phyloP scores from a whole-genome alignment of 2,113 vertebrate species.

The Connochaetes taurinus region DNA sequence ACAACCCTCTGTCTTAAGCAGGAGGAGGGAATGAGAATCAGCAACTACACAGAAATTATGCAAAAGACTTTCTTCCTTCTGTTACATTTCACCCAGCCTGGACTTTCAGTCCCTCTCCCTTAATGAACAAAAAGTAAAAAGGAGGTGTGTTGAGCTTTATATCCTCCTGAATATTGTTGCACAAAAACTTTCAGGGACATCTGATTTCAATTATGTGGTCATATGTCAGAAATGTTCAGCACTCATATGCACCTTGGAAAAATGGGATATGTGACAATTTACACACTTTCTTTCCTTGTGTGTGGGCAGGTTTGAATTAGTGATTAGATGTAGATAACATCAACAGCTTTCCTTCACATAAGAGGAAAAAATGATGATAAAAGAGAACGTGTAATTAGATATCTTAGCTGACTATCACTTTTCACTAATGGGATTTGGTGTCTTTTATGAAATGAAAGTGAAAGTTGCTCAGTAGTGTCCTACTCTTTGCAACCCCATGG shows the following conservation, averaged over 20 bases:
- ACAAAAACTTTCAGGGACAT: background rate
- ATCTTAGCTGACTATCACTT: background rate
- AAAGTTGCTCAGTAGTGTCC: background rate
- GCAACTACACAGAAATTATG: conserved; percentile 31
- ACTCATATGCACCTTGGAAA: conserved; percentile 19
- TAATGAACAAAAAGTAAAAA: conserved; percentile 1
- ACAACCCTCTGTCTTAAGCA: conserved; percentile 48
- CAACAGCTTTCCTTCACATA: background rate
- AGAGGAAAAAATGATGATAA: background rate
- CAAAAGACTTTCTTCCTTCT: conserved; percentile 7
- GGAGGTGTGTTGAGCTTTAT: background rate
- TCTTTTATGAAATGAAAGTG: background rate
- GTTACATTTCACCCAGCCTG: background rate
- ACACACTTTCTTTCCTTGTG: background rate
- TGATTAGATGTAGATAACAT: background rate
- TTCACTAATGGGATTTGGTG: background rate
- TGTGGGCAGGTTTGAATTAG: background rate
- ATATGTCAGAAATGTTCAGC: background rate
- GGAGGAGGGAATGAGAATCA: conserved; percentile 35
- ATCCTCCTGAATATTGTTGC: background rate
- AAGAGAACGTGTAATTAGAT: background rate
- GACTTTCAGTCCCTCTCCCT: background rate
- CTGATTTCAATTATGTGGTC: background rate
- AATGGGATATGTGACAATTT: background rate
- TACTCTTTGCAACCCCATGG: background rate